Base-by-base conservation (phyloP, 37 sponge, comb jelly and placozoan genomes). In the Lycopodina hypogea region DNA sequence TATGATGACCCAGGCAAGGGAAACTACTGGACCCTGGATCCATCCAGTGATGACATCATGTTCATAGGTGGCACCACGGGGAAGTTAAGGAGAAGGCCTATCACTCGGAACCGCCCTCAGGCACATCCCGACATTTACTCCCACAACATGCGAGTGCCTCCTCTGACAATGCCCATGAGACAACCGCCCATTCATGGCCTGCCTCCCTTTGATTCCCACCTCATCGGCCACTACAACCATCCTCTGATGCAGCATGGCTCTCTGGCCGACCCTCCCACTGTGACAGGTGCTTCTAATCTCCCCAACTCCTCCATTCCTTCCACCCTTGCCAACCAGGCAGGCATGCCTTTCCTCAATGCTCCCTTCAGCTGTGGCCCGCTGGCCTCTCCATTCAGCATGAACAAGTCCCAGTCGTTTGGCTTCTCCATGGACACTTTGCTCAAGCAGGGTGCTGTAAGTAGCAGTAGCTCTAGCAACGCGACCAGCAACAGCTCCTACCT, bases 1-100 rank as follows among this genome's bases (percentile, higher is more conserved):
- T 92, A 93, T 69, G 89, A 92, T 70, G 97, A 96, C 66, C 97
- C 97, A 23, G 97, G 97, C 55, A 96, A 96, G 50, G 97, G 97
- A 15, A 96, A 94, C 83, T 96, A 96, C 83, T 96, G 97, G 97
- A 89, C 94, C 22, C 68, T 96, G 77, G 92, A 86, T 64, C 91
- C 94, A 29, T 83, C 88, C 56, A 87, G 94, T 55, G 94, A 94
- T 68, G 94, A 94, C 53, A 84, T 89, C n/a, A 87, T 94, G 83
- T 90, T 89, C 76, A 90, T 90, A 64, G 94, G 90, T 36, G 90
- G 90, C 22, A 79, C 94, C 18, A 89, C 91, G 0, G 94, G 94
- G 0, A 94, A 94, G 78, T 77, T 94, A 66, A 61, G 94, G 32
- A 90, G 87, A 81, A 71, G 90, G 72, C 92, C 91, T 0, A 86